Conservation (phyloP, 2,113 vertebrate species). For the Conger conger region DNA sequence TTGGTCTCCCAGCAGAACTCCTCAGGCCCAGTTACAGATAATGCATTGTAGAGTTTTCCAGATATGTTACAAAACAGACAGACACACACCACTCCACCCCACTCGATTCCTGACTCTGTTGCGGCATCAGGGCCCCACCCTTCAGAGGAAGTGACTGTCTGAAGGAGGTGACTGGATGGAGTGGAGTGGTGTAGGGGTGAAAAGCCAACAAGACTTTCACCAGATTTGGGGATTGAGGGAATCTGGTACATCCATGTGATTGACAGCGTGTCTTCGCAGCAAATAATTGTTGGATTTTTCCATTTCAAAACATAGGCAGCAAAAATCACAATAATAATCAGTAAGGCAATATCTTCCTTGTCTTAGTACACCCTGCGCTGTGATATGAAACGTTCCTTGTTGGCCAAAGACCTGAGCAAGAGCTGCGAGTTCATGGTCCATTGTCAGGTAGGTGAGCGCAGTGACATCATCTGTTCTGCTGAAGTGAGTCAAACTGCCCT, state of each 20-base stretch:
- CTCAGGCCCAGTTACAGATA: neutral
- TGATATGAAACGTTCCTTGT: constrained; percentile 87
- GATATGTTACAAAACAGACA: neutral
- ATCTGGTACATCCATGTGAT: neutral
- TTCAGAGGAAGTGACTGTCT: neutral
- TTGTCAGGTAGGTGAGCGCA: constrained; percentile 82
- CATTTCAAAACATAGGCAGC: too few relatives aligned
- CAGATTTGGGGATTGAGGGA: too few relatives aligned
- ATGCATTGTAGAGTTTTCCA: neutral
- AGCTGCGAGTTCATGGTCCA: constrained; percentile 95
- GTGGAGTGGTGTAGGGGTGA: neutral
- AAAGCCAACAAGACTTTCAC: too few relatives aligned
- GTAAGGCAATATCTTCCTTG: neutral
- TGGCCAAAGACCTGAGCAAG: constrained; percentile 93
- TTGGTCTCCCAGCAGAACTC: neutral
- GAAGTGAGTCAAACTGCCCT: neutral
- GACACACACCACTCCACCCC: neutral
- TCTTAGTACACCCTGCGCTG: constrained; percentile 88
- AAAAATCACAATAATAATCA: neutral
- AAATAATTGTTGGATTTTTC: too few relatives aligned
- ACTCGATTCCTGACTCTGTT: neutral
- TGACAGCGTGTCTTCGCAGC: neutral
- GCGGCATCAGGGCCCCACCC: neutral
- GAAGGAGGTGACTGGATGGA: neutral
- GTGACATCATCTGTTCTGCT: neutral